Evolutionary conservation across 2,888 invertebrate species (phyloP).

Genomic region (Andrena bucephala): DNA sequence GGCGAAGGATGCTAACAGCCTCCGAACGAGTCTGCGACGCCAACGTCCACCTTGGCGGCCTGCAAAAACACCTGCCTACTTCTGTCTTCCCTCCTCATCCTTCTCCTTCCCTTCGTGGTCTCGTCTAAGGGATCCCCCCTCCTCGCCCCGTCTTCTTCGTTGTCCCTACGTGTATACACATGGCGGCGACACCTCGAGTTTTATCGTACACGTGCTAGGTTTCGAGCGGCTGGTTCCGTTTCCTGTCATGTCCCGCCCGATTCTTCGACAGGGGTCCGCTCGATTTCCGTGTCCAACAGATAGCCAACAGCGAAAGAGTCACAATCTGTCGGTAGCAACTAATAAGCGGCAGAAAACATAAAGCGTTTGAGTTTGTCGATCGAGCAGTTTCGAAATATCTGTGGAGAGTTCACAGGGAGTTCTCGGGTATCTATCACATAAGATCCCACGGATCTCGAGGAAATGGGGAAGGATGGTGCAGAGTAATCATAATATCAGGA

Average conservation of each 20-base stretch:
- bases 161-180: constrained; percentile 33
- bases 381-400: constrained; percentile 23
- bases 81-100: constrained; percentile 64
- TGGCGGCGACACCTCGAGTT: constrained; percentile 41
- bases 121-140: constrained; percentile 27
- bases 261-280: background rate
- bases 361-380: constrained; percentile 15
- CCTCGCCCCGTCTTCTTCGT: constrained; percentile 5
- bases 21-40: constrained; percentile 75
- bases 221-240: constrained; percentile 21
- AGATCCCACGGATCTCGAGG: constrained; percentile 49
- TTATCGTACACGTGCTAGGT: constrained; percentile 48
- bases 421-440: constrained; percentile 13
- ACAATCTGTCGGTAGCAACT: background rate
- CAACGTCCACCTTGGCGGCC: constrained; percentile 73
- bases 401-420: constrained; percentile 6
- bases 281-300: constrained; percentile 20
- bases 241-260: background rate
- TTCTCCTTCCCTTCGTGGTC: constrained; percentile 48
- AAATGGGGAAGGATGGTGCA: constrained; percentile 13
- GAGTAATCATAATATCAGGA: constrained; percentile 59
- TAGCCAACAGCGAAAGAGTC: background rate
- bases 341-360: constrained; percentile 2
- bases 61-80: constrained; percentile 79
- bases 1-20: constrained; percentile 79